phyloP scores from a whole-genome alignment of 2,113 vertebrate genomes.

The Rhabdornis inornatus region DNA sequence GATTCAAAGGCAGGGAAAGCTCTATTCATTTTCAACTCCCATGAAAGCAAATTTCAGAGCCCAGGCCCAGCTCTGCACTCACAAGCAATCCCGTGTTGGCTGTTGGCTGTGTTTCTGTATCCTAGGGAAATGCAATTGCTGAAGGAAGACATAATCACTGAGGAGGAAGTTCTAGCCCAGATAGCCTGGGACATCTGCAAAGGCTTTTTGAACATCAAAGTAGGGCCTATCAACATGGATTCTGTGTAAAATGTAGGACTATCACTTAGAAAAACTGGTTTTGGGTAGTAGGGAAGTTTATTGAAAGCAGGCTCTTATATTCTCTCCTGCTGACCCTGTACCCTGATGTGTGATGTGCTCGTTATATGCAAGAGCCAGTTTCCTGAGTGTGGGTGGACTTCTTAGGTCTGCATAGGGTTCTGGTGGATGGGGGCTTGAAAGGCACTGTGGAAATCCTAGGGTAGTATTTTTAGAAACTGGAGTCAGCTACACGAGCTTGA shows the following conservation, averaged over 20 bases:
- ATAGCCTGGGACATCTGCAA: neutral
- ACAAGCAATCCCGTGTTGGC: neutral
- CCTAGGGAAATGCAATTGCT: neutral
- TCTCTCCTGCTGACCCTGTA: neutral
- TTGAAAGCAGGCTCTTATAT: neutral
- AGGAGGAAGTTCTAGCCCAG: neutral
- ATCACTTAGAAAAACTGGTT: neutral
- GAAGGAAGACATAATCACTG: neutral
- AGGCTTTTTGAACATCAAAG: neutral
- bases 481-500: neutral
- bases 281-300: neutral
- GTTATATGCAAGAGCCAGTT: rapidly evolving
- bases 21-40: neutral
- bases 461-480: neutral
- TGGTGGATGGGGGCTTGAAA: rapidly evolving
- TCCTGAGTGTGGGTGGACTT: rapidly evolving
- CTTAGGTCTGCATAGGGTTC: neutral
- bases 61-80: neutral
- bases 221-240: neutral
- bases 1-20: neutral
- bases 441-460: neutral
- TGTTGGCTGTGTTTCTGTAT: neutral
- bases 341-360: no score
- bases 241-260: neutral
- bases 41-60: neutral